A percentile compares a stretch with the other conserved stretches of the same genome.
These are phyloP conservation scores for Micromesistius poutassou DNA, from an alignment of 2,797 vertebrate species.

Conservation along the genomic window DNA sequence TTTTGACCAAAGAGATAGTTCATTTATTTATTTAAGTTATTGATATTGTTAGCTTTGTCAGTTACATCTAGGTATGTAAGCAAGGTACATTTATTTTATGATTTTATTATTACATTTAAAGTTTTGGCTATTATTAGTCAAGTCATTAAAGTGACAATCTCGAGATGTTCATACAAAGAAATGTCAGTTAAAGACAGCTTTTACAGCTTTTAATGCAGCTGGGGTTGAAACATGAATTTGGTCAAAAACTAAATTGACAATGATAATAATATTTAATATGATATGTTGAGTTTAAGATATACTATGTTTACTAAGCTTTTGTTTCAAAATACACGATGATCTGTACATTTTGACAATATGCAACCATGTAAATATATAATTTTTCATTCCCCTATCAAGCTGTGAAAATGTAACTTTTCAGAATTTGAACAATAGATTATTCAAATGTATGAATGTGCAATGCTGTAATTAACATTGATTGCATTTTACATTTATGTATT, in stretches of 20 bases:
- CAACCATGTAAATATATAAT: not conserved
- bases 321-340: not conserved
- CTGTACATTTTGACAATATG: not conserved
- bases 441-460: not conserved
- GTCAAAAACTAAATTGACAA: not conserved
- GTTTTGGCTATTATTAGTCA: not conserved
- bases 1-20: not conserved
- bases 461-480: not conserved
- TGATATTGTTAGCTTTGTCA: not conserved
- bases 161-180: too few species aligned
- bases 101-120: not conserved
- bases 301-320: not conserved
- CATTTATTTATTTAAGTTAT: not conserved
- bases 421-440: not conserved
- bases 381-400: not conserved
- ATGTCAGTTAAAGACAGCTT: too few species aligned
- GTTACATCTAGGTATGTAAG: not conserved
- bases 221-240: not conserved
- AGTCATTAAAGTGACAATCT: not conserved
- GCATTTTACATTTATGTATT: not conserved
- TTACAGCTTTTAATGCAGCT: not conserved
- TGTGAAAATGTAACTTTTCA: not conserved
- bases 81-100: not conserved
- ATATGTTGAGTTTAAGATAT: not conserved
- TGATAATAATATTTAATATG: not conserved